Percentiles rank a stretch among this genome's conserved stretches.
Evolutionary conservation across 2,797 vertebrate species (phyloP).

Genomic region (Salmo trutta): DNA sequence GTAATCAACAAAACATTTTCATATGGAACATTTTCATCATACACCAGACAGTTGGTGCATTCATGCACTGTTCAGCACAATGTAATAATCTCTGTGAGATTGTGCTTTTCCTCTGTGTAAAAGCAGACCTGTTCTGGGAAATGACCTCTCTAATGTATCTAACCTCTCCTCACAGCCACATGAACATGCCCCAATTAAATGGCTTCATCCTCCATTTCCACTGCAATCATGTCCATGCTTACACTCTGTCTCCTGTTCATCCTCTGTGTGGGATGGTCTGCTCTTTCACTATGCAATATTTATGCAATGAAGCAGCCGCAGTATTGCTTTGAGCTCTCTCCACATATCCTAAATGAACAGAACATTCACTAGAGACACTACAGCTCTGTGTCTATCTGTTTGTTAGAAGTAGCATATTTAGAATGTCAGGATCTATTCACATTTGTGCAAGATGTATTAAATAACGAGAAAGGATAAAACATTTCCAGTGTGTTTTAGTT

Average conservation of each 20-base stretch:
- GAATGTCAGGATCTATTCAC: slow-evolving; percentile 3
- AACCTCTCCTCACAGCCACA: neutral
- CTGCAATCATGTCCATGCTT: slow-evolving; percentile 10
- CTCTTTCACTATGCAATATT: slow-evolving; percentile 33
- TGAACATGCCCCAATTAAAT: slow-evolving; percentile 5
- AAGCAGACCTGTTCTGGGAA: slow-evolving; percentile 30
- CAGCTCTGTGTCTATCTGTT: slow-evolving; percentile 1
- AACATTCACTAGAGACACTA: neutral
- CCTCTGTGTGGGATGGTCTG: slow-evolving; percentile 12
- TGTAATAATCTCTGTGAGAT: neutral
- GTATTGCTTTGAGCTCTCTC: slow-evolving; percentile 18
- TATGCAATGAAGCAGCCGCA: slow-evolving; percentile 28
- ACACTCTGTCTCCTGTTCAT: slow-evolving; percentile 24
- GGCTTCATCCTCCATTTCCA: slow-evolving; percentile 10
- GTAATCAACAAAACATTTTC: slow-evolving; percentile 5
- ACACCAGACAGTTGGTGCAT: neutral
- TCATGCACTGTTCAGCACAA: slow-evolving; percentile 19
- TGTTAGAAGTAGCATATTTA: slow-evolving; percentile 10
- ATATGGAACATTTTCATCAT: neutral
- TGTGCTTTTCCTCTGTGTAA: slow-evolving; percentile 9
- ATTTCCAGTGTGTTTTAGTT: neutral
- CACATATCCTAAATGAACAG: slow-evolving; percentile 15
- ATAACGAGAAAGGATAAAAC: neutral
- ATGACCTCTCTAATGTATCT: slow-evolving; percentile 23
- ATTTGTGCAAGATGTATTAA: neutral